Percentiles rank a stretch among this genome's conserved stretches.
Conservation (phyloP, 2,888 invertebrate species). For the Hydraecia micacea region DNA sequence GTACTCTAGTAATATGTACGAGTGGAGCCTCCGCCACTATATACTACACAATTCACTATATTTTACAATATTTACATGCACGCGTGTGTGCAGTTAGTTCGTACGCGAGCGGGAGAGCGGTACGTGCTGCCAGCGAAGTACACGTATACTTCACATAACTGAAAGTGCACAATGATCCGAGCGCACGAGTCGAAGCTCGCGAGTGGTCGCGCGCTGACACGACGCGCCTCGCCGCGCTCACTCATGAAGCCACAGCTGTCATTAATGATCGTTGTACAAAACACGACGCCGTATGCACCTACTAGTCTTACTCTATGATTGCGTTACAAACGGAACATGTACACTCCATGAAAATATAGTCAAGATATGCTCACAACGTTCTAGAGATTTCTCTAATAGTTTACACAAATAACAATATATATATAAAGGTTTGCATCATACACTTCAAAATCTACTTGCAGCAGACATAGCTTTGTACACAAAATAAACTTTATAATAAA, state of each 20-base stretch:
- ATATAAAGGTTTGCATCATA: conserved; percentile 16
- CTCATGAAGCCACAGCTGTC: conserved; percentile 2
- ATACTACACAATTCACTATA: conserved; percentile 60
- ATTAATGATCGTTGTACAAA: conserved; percentile 1
- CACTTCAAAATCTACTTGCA: conserved; percentile 30
- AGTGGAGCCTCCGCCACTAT: conserved; percentile 20
- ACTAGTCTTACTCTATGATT: neutral
- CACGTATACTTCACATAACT: neutral
- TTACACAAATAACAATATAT: conserved; percentile 41
- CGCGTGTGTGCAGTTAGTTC: conserved; percentile 6
- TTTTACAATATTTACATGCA: conserved; percentile 72
- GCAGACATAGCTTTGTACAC: conserved; percentile 36
- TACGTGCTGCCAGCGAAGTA: neutral
- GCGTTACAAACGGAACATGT: neutral
- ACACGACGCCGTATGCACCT: neutral
- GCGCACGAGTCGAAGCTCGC: neutral
- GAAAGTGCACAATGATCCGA: neutral
- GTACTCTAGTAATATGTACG: conserved; percentile 18
- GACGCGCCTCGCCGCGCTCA: neutral
- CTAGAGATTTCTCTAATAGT: conserved; percentile 13
- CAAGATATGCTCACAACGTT: conserved; percentile 3
- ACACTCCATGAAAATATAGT: neutral
- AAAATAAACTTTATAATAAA: conserved; percentile 36
- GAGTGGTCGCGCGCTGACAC: neutral
- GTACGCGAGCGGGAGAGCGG: neutral